Conservation (phyloP, 1,140 invertebrate species). For the Tetramorium parvispinum region DNA sequence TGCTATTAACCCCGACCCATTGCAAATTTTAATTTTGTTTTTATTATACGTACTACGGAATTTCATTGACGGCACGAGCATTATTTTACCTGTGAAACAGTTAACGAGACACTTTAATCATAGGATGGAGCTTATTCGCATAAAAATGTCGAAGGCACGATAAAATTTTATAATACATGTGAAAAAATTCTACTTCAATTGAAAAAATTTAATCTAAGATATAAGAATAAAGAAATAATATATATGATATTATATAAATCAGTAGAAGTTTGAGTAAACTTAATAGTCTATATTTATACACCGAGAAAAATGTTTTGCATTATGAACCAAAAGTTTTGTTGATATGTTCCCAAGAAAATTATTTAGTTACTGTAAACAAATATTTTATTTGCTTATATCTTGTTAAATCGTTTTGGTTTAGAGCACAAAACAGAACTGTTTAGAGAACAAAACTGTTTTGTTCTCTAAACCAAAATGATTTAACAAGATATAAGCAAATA, state of each 20-base stretch:
- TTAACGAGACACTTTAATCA: conserved; percentile 35
- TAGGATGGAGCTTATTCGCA: not conserved
- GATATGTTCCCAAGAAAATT: no score
- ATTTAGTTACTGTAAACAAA: no score
- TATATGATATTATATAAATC: not conserved
- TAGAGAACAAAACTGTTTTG: no score
- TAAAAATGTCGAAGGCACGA: not conserved
- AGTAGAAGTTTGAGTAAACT: not conserved
- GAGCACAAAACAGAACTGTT: no score
- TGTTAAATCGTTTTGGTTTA: no score
- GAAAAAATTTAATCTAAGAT: conserved; percentile 6
- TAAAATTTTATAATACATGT: not conserved
- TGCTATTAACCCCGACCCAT: conserved; percentile 38
- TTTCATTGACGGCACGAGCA: not conserved
- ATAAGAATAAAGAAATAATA: not conserved
- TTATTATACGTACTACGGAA: conserved; percentile 4
- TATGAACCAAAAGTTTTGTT: no score
- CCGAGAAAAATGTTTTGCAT: no score
- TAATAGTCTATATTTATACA: not conserved
- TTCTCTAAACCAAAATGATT: no score
- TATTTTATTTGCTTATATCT: no score
- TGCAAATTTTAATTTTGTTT: conserved; percentile 18
- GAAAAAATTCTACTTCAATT: not conserved
- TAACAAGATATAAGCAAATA: no score
- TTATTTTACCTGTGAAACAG: conserved; percentile 19